Percentiles rank a stretch among this genome's conserved stretches.
Conservation (phyloP, 2,888 invertebrate genomes). For the Mactromeris polynyma region DNA sequence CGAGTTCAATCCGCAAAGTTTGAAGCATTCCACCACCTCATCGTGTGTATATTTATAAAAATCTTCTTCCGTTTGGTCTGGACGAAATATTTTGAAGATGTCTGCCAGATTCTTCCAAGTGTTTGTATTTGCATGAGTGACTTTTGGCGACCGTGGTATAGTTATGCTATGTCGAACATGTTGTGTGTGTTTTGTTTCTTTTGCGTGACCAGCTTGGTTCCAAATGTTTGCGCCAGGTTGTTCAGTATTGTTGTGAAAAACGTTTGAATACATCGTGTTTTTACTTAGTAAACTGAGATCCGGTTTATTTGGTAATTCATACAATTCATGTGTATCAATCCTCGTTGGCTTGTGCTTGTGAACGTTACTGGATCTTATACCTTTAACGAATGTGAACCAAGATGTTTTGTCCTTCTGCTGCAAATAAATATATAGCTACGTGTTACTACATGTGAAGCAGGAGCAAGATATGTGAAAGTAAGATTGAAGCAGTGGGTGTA, state of each 20-base stretch:
- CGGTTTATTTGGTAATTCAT: background rate
- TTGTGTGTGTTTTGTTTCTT: background rate
- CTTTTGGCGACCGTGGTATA: background rate
- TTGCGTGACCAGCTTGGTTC: no score
- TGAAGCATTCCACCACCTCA: constrained; percentile 1
- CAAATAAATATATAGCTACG: background rate
- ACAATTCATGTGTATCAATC: background rate
- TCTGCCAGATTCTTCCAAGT: background rate
- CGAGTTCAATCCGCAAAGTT: background rate
- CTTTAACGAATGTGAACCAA: background rate
- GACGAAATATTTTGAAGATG: background rate
- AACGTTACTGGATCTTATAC: no score
- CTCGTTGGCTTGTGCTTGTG: background rate
- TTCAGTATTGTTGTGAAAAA: background rate
- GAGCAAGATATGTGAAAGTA: no score
- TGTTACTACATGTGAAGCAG: no score
- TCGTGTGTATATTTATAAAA: background rate
- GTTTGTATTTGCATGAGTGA: background rate
- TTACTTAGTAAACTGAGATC: background rate
- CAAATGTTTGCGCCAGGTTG: background rate
- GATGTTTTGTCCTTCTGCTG: background rate
- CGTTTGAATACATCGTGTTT: background rate
- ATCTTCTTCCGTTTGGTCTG: background rate
- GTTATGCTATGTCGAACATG: background rate
- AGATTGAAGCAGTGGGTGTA: no score